Evolutionary conservation across 1,140 invertebrate genomes (phyloP).

Genomic region (Drosophila fuyamai): DNA sequence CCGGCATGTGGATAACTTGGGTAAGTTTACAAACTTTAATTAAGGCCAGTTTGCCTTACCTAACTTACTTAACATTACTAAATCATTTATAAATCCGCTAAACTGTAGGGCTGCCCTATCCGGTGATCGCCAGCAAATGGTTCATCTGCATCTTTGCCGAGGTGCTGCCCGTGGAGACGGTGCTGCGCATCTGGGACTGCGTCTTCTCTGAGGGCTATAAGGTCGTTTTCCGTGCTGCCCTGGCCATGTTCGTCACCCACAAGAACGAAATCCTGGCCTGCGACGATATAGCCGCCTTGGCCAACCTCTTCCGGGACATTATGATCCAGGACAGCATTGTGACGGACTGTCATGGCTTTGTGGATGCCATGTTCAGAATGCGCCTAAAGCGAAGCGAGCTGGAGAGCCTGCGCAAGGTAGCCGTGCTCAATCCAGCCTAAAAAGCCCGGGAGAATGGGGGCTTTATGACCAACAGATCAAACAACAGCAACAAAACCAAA

Average conservation of each 20-base stretch:
- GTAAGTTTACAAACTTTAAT: conserved; percentile 61
- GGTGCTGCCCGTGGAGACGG: conserved; percentile 96
- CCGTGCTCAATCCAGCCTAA: conserved; percentile 79
- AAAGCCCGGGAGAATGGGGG: conserved; percentile 12
- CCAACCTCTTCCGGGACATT: conserved; percentile 88
- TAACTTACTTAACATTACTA: neutral
- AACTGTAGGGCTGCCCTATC: conserved; percentile 89
- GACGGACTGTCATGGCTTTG: conserved; percentile 91
- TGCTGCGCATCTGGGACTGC: conserved; percentile 97
- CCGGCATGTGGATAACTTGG: conserved; percentile 90
- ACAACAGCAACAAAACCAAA: conserved; percentile 48
- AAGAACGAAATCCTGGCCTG: conserved; percentile 88
- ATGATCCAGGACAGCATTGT: conserved; percentile 89
- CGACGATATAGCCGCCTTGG: conserved; percentile 89
- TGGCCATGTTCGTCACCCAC: conserved; percentile 91
- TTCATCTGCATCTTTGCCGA: conserved; percentile 97
- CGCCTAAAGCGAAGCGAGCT: conserved; percentile 88
- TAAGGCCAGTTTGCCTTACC: too few species aligned
- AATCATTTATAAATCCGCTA: neutral
- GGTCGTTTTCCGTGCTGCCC: conserved; percentile 90
- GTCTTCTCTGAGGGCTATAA: conserved; percentile 97
- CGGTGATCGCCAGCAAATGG: conserved; percentile 96
- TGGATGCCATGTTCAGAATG: conserved; percentile 90
- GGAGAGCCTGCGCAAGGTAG: conserved; percentile 86
- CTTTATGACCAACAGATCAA: conserved; percentile 41